Base-by-base conservation (phyloP, 2,888 invertebrate species). In the Platynereis dumerilii region DNA sequence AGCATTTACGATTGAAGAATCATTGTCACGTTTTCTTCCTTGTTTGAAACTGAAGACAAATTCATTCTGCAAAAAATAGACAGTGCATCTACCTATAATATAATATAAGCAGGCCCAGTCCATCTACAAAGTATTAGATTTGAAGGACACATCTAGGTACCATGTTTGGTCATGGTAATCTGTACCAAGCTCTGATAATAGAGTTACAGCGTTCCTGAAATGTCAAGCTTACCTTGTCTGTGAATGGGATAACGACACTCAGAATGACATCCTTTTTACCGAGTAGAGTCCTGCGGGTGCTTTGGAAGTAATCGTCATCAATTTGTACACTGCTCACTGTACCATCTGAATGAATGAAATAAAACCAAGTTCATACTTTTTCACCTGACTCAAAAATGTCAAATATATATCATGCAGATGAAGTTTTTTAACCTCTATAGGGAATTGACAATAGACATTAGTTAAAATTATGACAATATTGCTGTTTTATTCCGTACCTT, bases 1-100 rank as follows among this genome's bases (percentile, higher is more conserved):
- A 65, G 91, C 90, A 77, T 95, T 97, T 0, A 96, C 96, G 74
- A 97, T 95, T 1, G 96, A 93, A 72, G 97, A 96, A 81, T 97
- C 97, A 81, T 97, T 96, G 76, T 97, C 96, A 63, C 92, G 87
- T 68, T 97, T 86, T 76, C 91, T 90, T 0, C 96, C 91, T 87
- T 96, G 96, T 83, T 97, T 97, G 79, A 91, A 94, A 0, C 79
- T 78, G 92, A 92, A 76, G 90, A 88, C 77, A 93, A 90, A 85
- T 89, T 91, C 85, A 93, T 91, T 75, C 88, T 86, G 78, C 86
- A 67, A 65, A 45, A 34, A 34, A 34, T 34, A 34, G 12, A 34
- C n/a, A n/a, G n/a, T n/a, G n/a, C n/a, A 24, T 39, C 10, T 26
- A 24, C 22, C 27, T 12, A 7, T 26, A 56, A 12, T 7, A 24